These are phyloP conservation scores for Amphiprion clarkii DNA, from an alignment of 2,797 vertebrate species.

Conservation along the genomic window DNA sequence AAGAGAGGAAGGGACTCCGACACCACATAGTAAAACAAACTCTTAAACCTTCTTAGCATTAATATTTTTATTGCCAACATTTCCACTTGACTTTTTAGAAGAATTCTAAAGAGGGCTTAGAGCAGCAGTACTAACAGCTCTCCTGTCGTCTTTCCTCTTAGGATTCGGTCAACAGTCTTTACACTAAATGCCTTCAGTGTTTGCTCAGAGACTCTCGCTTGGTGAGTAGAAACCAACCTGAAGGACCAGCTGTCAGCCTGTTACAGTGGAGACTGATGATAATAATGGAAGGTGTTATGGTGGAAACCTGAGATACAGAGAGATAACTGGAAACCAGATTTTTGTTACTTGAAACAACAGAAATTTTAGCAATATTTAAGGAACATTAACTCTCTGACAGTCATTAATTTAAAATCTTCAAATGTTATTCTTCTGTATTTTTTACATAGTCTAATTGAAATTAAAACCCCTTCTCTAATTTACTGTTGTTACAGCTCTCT, in stretches of 20 bases:
- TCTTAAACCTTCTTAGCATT: background rate
- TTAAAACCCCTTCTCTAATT: too few species aligned
- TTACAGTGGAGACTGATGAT: background rate
- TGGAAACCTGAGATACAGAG: too few species aligned
- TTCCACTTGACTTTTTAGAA: background rate
- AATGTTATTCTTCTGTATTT: too few species aligned
- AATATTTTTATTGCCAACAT: background rate
- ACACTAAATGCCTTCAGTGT: conserved; percentile 97
- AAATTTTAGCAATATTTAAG: too few species aligned
- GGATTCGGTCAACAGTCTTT: conserved; percentile 94
- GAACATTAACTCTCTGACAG: too few species aligned
- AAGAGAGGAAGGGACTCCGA: conserved; percentile 93
- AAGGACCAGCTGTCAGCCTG: background rate
- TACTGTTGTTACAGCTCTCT: too few species aligned
- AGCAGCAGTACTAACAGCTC: background rate
- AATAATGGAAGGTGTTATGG: background rate
- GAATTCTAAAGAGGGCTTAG: background rate
- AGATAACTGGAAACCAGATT: too few species aligned
- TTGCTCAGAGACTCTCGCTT: conserved; percentile 93
- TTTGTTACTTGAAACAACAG: too few species aligned
- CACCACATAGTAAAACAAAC: conserved; percentile 91
- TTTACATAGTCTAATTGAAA: too few species aligned
- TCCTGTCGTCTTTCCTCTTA: conserved; percentile 58
- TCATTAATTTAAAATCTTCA: too few species aligned
- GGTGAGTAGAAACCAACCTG: conserved; percentile 83